Evolutionary conservation across 2,797 vertebrate species (phyloP).

Genomic region (Urocyon cinereoargenteus): DNA sequence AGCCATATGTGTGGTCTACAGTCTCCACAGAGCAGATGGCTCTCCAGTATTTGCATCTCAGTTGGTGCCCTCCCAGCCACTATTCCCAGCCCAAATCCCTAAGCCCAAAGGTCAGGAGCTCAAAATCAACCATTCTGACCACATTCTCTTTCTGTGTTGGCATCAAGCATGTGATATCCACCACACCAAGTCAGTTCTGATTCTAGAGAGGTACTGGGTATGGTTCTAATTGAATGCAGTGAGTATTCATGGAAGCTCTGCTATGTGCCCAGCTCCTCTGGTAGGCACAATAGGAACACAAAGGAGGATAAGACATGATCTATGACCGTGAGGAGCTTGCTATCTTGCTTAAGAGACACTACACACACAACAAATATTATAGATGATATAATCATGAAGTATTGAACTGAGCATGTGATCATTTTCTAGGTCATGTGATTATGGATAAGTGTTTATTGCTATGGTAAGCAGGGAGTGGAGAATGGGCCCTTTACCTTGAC

Average conservation of each 20-base stretch:
- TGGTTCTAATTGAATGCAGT: neutral
- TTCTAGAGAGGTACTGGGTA: neutral
- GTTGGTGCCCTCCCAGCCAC: neutral
- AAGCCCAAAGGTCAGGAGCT: neutral
- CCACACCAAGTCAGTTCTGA: neutral
- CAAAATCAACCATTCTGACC: neutral
- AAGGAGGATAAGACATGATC: neutral
- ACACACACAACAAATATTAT: neutral
- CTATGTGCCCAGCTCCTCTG: neutral
- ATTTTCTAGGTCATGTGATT: neutral
- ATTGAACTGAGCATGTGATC: neutral
- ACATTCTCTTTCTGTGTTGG: neutral
- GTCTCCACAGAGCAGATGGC: neutral
- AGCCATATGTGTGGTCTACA: neutral
- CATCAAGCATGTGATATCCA: neutral
- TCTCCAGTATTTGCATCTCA: neutral
- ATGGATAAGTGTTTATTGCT: neutral
- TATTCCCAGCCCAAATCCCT: neutral
- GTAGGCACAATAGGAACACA: neutral
- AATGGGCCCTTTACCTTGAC: neutral
- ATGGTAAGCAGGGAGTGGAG: neutral
- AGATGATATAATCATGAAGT: neutral
- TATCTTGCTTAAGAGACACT: neutral
- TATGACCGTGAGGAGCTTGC: neutral
- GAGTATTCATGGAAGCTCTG: neutral